Percentiles rank a stretch among this genome's conserved stretches.
Evolutionary conservation across 1,140 invertebrate species (phyloP).

Genomic region (Heterodera schachtii): DNA sequence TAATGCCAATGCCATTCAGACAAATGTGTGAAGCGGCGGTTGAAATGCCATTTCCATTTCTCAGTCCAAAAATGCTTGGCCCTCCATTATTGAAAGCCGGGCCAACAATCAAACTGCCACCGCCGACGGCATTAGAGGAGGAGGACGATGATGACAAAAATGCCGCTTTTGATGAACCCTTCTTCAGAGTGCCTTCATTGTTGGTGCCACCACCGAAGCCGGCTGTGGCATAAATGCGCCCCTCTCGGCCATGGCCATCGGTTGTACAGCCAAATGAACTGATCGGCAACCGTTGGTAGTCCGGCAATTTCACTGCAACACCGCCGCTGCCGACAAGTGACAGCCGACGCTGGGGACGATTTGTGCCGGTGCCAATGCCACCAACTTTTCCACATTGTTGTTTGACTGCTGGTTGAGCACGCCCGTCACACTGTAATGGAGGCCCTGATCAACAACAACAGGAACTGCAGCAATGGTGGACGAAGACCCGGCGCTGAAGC

Average conservation of each 20-base stretch:
- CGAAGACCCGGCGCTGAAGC: neutral
- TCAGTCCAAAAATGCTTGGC: constrained; percentile 3
- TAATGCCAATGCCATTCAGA: neutral
- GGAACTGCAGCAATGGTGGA: neutral
- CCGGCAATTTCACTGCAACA: neutral
- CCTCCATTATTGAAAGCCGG: neutral
- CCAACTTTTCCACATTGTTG: neutral
- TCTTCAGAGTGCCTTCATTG: neutral
- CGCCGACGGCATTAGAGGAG: too few species aligned
- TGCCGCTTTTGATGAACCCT: neutral
- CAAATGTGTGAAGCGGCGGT: neutral
- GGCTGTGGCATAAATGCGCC: constrained; percentile 26
- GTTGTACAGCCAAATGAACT: constrained; percentile 23
- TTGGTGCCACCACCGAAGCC: neutral
- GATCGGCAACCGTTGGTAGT: constrained; percentile 9
- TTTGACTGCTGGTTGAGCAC: neutral
- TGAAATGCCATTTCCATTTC: neutral
- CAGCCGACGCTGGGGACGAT: neutral
- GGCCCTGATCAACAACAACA: neutral
- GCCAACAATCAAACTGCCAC: too few species aligned
- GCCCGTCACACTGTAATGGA: neutral
- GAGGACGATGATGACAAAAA: neutral
- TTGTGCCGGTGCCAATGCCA: neutral
- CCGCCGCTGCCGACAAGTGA: constrained; percentile 9
- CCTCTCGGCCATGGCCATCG: constrained; percentile 11